These are phyloP conservation scores for Hanleya hanleyi DNA, from an alignment of 2,888 invertebrate species.

Conservation along the genomic window DNA sequence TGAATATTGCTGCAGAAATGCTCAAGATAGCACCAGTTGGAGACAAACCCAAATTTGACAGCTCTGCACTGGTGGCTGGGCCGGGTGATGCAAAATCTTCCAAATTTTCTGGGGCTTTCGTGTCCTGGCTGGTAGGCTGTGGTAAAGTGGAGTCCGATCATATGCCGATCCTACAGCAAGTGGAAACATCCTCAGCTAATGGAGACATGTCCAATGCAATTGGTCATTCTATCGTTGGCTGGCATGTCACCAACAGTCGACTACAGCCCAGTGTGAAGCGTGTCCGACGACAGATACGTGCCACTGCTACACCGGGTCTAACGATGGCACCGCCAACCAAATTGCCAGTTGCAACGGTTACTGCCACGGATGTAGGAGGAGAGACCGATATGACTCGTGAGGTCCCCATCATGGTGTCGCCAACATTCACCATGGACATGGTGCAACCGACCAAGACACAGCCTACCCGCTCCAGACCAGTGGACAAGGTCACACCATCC, in stretches of 20 bases:
- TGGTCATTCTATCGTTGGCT: constrained; percentile 82
- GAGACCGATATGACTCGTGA: constrained; percentile 57
- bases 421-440: constrained; percentile 54
- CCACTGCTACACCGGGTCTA: constrained; percentile 60
- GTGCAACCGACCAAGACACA: constrained; percentile 49
- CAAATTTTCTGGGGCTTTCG: constrained; percentile 47
- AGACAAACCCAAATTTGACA: constrained; percentile 61
- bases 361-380: constrained; percentile 41
- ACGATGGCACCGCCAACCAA: constrained; percentile 62
- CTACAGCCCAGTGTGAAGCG: constrained; percentile 63
- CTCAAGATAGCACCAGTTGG: constrained; percentile 62
- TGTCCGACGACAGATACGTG: constrained; percentile 70
- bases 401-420: constrained; percentile 72
- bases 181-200: constrained; percentile 82
- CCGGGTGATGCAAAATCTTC: constrained; percentile 62
- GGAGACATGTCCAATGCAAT: constrained; percentile 83
- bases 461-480: constrained; percentile 32
- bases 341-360: constrained; percentile 43
- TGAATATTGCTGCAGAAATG: constrained; percentile 62
- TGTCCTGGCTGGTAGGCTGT: constrained; percentile 82
- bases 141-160: constrained; percentile 82
- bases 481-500: background rate
- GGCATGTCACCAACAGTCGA: constrained; percentile 79
- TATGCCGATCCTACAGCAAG: constrained; percentile 79
- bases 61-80: constrained; percentile 68